phyloP scores from a whole-genome alignment of 2,113 vertebrate species.

The Ictidomys tridecemlineatus region DNA sequence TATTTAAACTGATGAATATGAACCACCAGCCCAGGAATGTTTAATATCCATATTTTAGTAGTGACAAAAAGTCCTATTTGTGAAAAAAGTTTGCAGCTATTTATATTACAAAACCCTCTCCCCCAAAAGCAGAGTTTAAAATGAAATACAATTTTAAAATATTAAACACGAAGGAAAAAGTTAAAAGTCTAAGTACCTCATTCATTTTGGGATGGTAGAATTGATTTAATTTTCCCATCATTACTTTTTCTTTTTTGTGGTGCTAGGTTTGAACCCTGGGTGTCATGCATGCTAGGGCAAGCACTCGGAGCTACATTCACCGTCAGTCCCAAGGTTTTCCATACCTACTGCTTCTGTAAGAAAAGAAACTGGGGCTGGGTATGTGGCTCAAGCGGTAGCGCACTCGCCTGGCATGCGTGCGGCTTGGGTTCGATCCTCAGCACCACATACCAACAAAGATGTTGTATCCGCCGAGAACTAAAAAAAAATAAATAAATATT shows the following conservation, averaged over 20 bases:
- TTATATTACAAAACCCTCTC: neutral
- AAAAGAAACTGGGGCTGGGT: conserved; percentile 11
- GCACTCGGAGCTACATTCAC: neutral
- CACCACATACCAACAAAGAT: too few species aligned
- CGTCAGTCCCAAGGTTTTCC: neutral
- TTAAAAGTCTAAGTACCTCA: neutral
- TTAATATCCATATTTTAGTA: neutral
- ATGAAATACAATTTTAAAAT: neutral
- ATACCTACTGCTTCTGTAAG: neutral
- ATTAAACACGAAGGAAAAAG: too few species aligned
- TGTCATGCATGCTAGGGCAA: too few species aligned
- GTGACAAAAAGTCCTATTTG: neutral
- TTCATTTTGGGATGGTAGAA: neutral
- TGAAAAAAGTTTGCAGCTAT: neutral
- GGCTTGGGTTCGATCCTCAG: too few species aligned
- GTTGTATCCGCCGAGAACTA: too few species aligned
- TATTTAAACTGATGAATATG: conserved; percentile 9
- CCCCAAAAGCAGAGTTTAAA: conserved; percentile 26
- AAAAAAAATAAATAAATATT: too few species aligned
- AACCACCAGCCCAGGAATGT: neutral
- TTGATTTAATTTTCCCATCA: neutral
- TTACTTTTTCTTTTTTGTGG: too few species aligned
- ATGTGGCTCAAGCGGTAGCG: too few species aligned
- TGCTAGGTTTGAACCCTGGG: too few species aligned
- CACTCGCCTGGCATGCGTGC: too few species aligned